phyloP scores from a whole-genome alignment of 2,888 invertebrate genomes.

The Pyralis farinalis region DNA sequence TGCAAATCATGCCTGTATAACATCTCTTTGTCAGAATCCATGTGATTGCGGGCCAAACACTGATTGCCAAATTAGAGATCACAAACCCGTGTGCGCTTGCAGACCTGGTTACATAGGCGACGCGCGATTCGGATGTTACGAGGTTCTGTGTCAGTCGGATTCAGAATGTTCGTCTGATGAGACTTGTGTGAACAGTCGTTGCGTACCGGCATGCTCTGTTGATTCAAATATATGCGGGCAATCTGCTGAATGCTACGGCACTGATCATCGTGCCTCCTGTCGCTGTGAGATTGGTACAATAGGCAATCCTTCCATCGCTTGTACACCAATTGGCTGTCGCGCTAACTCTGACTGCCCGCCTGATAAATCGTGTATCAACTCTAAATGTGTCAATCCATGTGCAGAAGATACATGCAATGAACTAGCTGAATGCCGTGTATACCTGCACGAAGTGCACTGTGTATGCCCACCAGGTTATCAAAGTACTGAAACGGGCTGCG shows the following conservation, averaged over 20 bases:
- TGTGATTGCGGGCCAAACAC: slow-evolving; percentile 93
- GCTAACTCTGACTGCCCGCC: slow-evolving; percentile 90
- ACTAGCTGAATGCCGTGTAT: slow-evolving; percentile 88
- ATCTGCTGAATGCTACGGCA: slow-evolving; percentile 89
- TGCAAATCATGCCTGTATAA: slow-evolving; percentile 88
- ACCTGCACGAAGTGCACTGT: slow-evolving; percentile 89
- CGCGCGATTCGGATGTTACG: slow-evolving; percentile 89
- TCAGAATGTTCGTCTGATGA: slow-evolving; percentile 91
- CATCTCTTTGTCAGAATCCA: slow-evolving; percentile 90
- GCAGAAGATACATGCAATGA: slow-evolving; percentile 85
- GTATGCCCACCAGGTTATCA: slow-evolving; percentile 90
- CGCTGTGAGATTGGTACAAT: slow-evolving; percentile 90
- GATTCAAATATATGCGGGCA: slow-evolving; percentile 87
- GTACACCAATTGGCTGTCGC: slow-evolving; percentile 90
- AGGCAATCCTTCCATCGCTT: slow-evolving; percentile 90
- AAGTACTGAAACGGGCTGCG: slow-evolving; percentile 83
- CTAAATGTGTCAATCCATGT: slow-evolving; percentile 90
- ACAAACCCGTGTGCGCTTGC: slow-evolving; percentile 94
- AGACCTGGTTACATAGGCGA: slow-evolving; percentile 91
- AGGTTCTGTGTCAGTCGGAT: slow-evolving; percentile 87
- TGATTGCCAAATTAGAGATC: slow-evolving; percentile 90
- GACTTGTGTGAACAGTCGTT: slow-evolving; percentile 90
- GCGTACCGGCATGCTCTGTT: slow-evolving; percentile 89
- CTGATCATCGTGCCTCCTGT: slow-evolving; percentile 90
- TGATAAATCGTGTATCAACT: slow-evolving; percentile 90